Evolutionary conservation across 2,797 vertebrate genomes (phyloP), one percentile per base, ranked within the genome.

Genomic region (Hephaestus fuliginosus): DNA sequence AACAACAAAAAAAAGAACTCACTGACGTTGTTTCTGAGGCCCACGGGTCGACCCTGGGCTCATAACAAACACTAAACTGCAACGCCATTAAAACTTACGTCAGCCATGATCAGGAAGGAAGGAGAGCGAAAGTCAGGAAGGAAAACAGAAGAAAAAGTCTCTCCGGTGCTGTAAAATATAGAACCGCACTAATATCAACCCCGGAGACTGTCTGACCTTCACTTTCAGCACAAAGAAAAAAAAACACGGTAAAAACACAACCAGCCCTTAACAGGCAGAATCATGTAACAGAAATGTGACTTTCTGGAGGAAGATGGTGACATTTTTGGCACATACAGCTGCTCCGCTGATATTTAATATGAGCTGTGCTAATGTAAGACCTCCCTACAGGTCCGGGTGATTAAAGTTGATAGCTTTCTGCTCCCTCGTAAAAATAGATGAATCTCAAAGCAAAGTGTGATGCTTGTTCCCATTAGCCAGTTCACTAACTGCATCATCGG

Each of bases 381-480:
- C 57, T 73, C 75, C 72, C 46, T n/a, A 18, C 61, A 68, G 75
- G 61, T 65, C 39, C 67, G 7, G 2, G 17, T 78, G 62, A 89
- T 81, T 78, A 51, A 75, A 80, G 58, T 9, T 62, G 25, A 74
- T 66, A 28, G 55, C 43, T 71, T 70, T 67, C 62, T 33, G 4
- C 62, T 43, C 55, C 28, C 66, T 70, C 58, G 25, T 81, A 70
- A 83, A 81, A 85, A 64, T 22, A 51, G 51, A 86, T 66, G 76
- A 33, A 82, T 63, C 63, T 73, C 60, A n/a, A n/a, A 52, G 74
- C 28, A 53, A 70, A 77, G 80, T 25, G 53, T 58, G 65, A 73
- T 33, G 68, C 43, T 48, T 78, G 63, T 71, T 78, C 61, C 63
- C 80, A 90, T 89, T 86, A 92, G 73, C 76, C 25, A 55, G 49